Evolutionary conservation across 2,888 invertebrate species (phyloP).

Genomic region (Ditula angustiorana): DNA sequence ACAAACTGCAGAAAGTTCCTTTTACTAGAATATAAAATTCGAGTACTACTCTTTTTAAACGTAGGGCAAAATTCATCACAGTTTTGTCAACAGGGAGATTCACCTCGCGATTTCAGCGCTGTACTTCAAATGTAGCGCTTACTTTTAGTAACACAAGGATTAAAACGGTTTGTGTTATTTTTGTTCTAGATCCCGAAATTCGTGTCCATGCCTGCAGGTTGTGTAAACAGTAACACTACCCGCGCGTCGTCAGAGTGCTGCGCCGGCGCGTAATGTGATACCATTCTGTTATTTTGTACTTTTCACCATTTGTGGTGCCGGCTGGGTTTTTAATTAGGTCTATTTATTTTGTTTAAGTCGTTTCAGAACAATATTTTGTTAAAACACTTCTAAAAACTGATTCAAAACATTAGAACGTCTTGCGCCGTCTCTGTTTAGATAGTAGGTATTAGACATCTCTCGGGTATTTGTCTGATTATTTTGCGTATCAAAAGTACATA

Average conservation of each 20-base stretch:
- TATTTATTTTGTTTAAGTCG: conserved; percentile 34
- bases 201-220: conserved; percentile 68
- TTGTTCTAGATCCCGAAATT: conserved; percentile 52
- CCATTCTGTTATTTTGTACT: conserved; percentile 51
- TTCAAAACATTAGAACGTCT: no score
- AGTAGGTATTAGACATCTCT: no score
- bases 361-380: conserved; percentile 31
- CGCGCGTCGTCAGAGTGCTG: conserved; percentile 65
- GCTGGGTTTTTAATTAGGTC: conserved; percentile 47
- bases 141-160: background rate
- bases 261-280: conserved; percentile 61
- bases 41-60: background rate
- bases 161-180: conserved; percentile 12
- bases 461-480: no score
- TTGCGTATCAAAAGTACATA: no score
- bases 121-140: conserved; percentile 3
- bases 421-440: no score
- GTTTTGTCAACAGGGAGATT: conserved; percentile 22
- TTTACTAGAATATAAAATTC: background rate
- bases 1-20: background rate
- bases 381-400: conserved; percentile 13
- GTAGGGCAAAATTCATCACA: conserved; percentile 27
- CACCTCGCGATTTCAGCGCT: conserved; percentile 8
- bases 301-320: conserved; percentile 54
- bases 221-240: conserved; percentile 72